Conservation (phyloP, 2,888 invertebrate genomes). For the Apamea anceps region DNA sequence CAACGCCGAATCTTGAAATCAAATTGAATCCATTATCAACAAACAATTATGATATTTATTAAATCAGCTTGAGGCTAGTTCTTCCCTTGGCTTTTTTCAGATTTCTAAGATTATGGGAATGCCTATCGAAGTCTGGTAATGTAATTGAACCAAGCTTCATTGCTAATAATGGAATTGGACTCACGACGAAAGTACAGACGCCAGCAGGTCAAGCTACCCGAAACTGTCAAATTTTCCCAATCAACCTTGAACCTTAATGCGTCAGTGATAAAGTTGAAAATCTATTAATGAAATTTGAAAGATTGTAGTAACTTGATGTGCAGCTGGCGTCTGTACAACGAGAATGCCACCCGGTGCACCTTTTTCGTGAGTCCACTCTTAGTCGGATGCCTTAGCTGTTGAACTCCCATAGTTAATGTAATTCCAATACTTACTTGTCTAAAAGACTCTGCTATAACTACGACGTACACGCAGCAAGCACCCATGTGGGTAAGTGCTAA, state of each 20-base stretch:
- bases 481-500: constrained; percentile 93
- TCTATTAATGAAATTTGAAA: too few species aligned
- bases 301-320: too few species aligned
- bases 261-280: too few species aligned
- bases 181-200: neutral
- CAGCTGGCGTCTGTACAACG: too few species aligned
- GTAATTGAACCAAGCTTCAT: neutral
- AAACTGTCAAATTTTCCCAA: too few species aligned
- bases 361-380: too few species aligned
- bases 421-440: constrained; percentile 89
- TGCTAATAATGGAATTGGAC: neutral
- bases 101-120: neutral
- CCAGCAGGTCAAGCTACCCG: too few species aligned
- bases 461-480: constrained; percentile 94
- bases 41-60: too few species aligned
- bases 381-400: neutral
- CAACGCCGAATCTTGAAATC: neutral
- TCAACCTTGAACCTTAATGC: too few species aligned
- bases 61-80: neutral
- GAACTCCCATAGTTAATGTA: neutral
- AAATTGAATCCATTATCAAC: neutral
- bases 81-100: neutral
- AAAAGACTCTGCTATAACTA: constrained; percentile 93
- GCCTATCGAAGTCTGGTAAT: neutral
- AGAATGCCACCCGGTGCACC: too few species aligned